Evolutionary conservation across 1,140 invertebrate genomes (phyloP), one percentile per base, ranked within the genome.

Genomic region (Pachyrhynchus sulphureomaculatus): DNA sequence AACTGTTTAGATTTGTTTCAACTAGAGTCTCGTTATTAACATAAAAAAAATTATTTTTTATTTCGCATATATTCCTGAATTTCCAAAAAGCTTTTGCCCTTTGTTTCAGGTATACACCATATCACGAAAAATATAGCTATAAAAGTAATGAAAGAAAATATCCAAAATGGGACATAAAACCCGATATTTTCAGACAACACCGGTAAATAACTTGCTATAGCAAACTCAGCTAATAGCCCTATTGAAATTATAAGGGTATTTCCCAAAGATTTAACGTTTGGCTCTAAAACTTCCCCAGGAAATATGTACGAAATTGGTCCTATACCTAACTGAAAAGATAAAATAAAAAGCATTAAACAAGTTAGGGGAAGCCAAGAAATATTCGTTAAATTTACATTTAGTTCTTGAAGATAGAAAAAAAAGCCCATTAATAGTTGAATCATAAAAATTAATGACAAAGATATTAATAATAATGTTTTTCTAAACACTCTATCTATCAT

Each of bases 241-340:
- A 58, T 39, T n/a, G 37, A 48, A 1, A 89, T 86, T 0, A 88
- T 86, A 4, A 92, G 78, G 0, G 87, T 84, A 2, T 86, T 86
- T 1, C 88, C 90, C 5, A 84, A 75, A 0, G 88, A 85, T 68
- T 90, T 88, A 0, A 90, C 84, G 63, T 87, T 84, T 0, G 85
- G 79, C 1, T 91, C 84, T 63, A 92, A 89, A 67, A 93, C 84
- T 75, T 94, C 89, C 1, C 85, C 86, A 80, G 91, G 86, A 37
- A 94, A 82, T 0, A 89, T 83, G 89, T 90, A 92, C 0, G 90
- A 88, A 10, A 94, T 77, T 0, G 91, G 89, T 0, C 91, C 90
- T 65, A 90, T 87, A 3, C 88, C 89, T 8, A 64, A 42, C 26
- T 62, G 57, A 33, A 65, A 71, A 9, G 48, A 24, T 10, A 57